Evolutionary conservation across 1,140 invertebrate genomes (phyloP).

Genomic region (Papilio polytes): DNA sequence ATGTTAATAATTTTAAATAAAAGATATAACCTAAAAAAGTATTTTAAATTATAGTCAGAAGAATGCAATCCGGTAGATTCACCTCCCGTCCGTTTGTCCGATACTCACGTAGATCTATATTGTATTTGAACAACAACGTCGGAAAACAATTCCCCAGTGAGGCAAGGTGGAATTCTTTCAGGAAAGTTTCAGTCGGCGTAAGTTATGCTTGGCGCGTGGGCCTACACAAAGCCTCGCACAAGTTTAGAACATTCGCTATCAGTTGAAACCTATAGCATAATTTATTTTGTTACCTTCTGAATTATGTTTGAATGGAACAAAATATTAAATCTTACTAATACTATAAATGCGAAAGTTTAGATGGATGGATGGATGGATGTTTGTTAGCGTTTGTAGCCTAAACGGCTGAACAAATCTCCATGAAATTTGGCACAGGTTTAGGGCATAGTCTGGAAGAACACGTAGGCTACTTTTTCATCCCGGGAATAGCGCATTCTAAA

Average conservation of each 20-base stretch:
- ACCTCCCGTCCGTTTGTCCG: neutral
- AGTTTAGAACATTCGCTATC: slow-evolving; percentile 5
- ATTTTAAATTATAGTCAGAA: neutral
- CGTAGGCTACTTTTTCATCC: too few relatives aligned
- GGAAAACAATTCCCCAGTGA: slow-evolving; percentile 12
- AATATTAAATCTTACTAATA: neutral
- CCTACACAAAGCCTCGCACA: slow-evolving; percentile 3
- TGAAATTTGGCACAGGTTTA: too few relatives aligned
- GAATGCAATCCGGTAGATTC: neutral
- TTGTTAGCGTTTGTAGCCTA: too few relatives aligned
- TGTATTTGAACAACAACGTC: slow-evolving; percentile 1
- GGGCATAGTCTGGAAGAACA: too few relatives aligned
- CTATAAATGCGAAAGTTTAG: too few relatives aligned
- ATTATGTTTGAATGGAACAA: neutral
- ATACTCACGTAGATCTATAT: slow-evolving; percentile 23
- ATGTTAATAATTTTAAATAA: too few relatives aligned
- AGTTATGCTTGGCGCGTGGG: slow-evolving; percentile 15
- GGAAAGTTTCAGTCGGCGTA: slow-evolving; percentile 7
- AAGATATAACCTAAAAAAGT: neutral
- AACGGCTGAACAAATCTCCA: too few relatives aligned
- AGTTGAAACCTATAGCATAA: slow-evolving; percentile 11
- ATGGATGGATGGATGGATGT: too few relatives aligned
- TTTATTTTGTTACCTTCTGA: slow-evolving; percentile 4
- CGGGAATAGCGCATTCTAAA: too few relatives aligned
- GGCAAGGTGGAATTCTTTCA: slow-evolving; percentile 25